Conservation (phyloP, 2,113 vertebrate species). For the Planiliza haematocheilus region DNA sequence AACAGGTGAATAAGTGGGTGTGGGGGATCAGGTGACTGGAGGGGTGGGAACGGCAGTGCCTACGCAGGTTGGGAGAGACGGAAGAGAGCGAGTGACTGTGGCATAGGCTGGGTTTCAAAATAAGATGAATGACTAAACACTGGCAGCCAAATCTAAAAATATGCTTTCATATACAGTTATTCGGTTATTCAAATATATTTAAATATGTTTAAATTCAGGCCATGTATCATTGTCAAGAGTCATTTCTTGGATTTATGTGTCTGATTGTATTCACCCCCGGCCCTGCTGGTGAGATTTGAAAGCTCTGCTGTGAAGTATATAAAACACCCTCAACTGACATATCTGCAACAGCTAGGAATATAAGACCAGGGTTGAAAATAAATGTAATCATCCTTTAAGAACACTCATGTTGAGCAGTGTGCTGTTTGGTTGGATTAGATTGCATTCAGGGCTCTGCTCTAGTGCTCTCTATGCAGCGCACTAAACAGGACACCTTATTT, state of each 20-base stretch:
- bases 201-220: not conserved
- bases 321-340: not conserved
- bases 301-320: constrained; percentile 18
- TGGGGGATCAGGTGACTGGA: not conserved
- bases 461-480: constrained; percentile 31
- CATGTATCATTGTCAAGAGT: not conserved
- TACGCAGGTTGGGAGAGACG: not conserved
- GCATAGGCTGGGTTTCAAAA: not conserved
- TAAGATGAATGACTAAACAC: not conserved
- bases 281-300: constrained; percentile 19
- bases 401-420: not conserved
- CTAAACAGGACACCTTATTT: constrained; percentile 71
- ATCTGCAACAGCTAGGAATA: constrained; percentile 16
- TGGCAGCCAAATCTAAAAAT: not conserved
- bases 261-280: not conserved
- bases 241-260: not conserved
- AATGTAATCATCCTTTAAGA: constrained; percentile 39
- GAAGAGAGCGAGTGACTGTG: too few relatives aligned
- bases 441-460: constrained; percentile 41
- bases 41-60: not conserved
- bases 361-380: constrained; percentile 24
- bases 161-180: not conserved
- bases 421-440: constrained; percentile 6
- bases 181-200: not conserved
- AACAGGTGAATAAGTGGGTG: not conserved